phyloP scores from a whole-genome alignment of 2,113 vertebrate genomes.

The Ophthalmolycus amberensis region DNA sequence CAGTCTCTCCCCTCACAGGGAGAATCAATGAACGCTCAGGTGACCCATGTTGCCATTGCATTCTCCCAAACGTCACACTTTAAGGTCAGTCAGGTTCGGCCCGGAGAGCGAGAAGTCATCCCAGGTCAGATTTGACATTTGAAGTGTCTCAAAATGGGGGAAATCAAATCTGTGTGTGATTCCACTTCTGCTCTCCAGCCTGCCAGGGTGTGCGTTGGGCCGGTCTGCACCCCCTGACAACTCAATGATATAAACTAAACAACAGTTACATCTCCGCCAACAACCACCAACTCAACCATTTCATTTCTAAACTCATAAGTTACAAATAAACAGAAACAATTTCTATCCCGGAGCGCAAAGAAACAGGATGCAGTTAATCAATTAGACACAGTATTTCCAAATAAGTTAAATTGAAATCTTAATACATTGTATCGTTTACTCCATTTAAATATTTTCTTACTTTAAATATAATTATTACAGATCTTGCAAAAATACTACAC shows the following conservation, averaged over 20 bases:
- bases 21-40: conserved; percentile 64
- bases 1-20: conserved; percentile 33
- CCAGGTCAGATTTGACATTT: conserved; percentile 33
- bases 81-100: conserved; percentile 58
- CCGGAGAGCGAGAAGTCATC: conserved; percentile 14
- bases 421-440: conserved; percentile 76
- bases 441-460: conserved; percentile 80
- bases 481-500: conserved; percentile 79
- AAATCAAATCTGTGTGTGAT: conserved; percentile 11
- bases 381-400: conserved; percentile 74
- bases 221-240: conserved; percentile 39
- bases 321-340: conserved; percentile 70
- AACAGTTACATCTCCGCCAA: conserved; percentile 53
- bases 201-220: conserved; percentile 56
- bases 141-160: not conserved
- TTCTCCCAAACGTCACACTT: conserved; percentile 66
- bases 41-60: conserved; percentile 50
- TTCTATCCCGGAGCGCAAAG: conserved; percentile 64
- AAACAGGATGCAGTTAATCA: conserved; percentile 67
- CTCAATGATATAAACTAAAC: conserved; percentile 44
- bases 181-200: conserved; percentile 8
- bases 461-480: conserved; percentile 83
- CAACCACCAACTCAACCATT: conserved; percentile 45
- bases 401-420: conserved; percentile 81
- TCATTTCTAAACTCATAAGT: conserved; percentile 66